Evolutionary conservation across 2,113 vertebrate species (phyloP).

Genomic region (Cyprinodon variegatus): DNA sequence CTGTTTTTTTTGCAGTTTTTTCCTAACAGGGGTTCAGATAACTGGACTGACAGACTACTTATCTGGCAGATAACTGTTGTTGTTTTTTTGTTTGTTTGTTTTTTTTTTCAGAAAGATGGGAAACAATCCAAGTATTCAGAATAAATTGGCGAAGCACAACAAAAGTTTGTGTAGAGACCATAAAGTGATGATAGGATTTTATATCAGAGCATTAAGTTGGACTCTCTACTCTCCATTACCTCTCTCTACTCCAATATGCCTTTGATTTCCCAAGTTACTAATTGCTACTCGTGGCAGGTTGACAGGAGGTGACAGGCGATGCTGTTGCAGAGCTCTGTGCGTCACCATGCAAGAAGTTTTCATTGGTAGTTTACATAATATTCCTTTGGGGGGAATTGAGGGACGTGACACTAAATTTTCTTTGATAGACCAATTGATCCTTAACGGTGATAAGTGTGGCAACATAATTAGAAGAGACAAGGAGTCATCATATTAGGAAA

Average conservation of each 20-base stretch:
- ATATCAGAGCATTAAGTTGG: constrained; percentile 11
- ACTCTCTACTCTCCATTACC: background rate
- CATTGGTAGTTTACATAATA: constrained; percentile 58
- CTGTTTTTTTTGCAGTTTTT: no score
- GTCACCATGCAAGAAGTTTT: constrained; percentile 33
- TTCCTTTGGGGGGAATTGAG: constrained; percentile 27
- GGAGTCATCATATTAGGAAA: background rate
- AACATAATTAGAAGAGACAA: constrained; percentile 29
- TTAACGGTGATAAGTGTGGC: constrained; percentile 30
- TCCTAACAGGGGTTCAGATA: no score
- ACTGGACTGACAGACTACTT: no score
- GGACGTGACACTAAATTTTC: constrained; percentile 24
- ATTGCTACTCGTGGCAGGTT: constrained; percentile 50
- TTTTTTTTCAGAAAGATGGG: no score
- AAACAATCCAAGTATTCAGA: no score
- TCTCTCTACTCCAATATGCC: background rate
- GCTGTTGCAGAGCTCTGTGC: constrained; percentile 27
- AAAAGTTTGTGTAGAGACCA: background rate
- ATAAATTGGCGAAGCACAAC: no score
- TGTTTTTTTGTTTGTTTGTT: no score
- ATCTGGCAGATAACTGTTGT: no score
- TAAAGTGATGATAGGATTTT: constrained; percentile 7
- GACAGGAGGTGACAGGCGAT: constrained; percentile 45
- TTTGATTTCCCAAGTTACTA: constrained; percentile 42
- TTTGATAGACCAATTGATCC: constrained; percentile 43